Evolutionary conservation across 2,888 invertebrate species (phyloP), one percentile per base, ranked within the genome.

Genomic region (Parnassius smintheus): DNA sequence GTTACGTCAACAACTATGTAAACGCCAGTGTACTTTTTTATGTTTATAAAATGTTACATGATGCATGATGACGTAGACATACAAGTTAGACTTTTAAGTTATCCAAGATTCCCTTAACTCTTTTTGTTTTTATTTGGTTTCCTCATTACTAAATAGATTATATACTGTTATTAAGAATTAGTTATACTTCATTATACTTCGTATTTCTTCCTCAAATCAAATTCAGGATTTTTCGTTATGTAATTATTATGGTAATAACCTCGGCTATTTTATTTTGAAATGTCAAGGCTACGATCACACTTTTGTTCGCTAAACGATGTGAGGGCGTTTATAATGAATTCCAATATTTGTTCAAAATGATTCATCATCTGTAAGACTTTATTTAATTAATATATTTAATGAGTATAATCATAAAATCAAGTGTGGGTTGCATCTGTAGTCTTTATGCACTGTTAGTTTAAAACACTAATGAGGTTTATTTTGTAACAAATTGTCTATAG

Each of bases 221-320:
- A 73, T 75, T 75, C 64, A 75, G 75, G 72, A 69, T 69, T 72
- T 68, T 66, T 66, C 68, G 78, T 77, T 80, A 81, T 78, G 77
- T 73, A 76, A 67, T 72, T 72, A 78, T 82, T 79, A 81, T 75
- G 68, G 67, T 61, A 50, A 54, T 72, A 78, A 75, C 85, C 83
- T 86, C 79, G 81, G 69, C 69, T 70, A 66, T 70, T 75, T 74
- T 69, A 58, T 70, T 70, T 72, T 49, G 70, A 85, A 83, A 86
- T 85, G 85, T 86, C 88, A 89, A 87, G 88, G 87, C 74, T 71
- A 70, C 41, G 70, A 66, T 70, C 75, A 66, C 67, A 70, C 70
- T 80, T 83, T 86, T 86, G 84, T 87, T 84, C 78, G 80, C 76
- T 68, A 75, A 80, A 75, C 42, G 53, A 44, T 49, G 52, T 13